Base-by-base conservation (phyloP, 2,888 invertebrate species). In the Ditula angustiorana region DNA sequence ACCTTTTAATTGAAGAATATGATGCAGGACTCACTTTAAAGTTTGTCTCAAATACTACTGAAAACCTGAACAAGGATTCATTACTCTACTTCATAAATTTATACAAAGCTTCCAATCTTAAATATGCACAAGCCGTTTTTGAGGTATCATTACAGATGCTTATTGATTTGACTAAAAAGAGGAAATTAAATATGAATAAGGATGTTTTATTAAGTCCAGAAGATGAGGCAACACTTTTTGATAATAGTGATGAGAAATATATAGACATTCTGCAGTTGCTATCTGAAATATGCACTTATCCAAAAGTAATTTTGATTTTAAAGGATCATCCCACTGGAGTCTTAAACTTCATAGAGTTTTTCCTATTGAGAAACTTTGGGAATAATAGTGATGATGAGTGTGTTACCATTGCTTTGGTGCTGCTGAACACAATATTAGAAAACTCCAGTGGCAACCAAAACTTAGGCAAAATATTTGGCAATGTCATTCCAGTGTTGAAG, bases 231-330 rank as follows among this genome's bases (percentile, higher is more conserved):
- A 71, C 81, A 35, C 52, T 86, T 7, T 67, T 90, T 16, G 74
- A 78, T 74, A 74, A 79, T 63, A 67, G 74, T 67, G 84, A 90
- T 81, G 79, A 83, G 69, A 81, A 89, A 55, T 93, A 93, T 80
- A 78, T 91, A 24, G 75, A 83, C 2, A 86, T 93, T 64, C 88
- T 94, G 35, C 92, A 93, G 62, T 70, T 94, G 44, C 82, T 95
- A 21, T 90, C 93, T 62, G 90, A 92, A 72, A 83, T 95, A 76
- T 84, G 93, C 2, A 87, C 87, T 62, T 86, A 87, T 67, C 83
- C 88, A 59, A 85, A 86, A 74, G 80, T 94, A 28, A 82, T 92
- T 41, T 77, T 78, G 55, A 73, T 81, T 57, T 79, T 94, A 41
- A 93, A 87, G 76, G 76, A 80, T 19, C 85, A 91, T 69, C 93